Base-by-base conservation (phyloP, 2,113 vertebrate species). In the Hylia prasina region DNA sequence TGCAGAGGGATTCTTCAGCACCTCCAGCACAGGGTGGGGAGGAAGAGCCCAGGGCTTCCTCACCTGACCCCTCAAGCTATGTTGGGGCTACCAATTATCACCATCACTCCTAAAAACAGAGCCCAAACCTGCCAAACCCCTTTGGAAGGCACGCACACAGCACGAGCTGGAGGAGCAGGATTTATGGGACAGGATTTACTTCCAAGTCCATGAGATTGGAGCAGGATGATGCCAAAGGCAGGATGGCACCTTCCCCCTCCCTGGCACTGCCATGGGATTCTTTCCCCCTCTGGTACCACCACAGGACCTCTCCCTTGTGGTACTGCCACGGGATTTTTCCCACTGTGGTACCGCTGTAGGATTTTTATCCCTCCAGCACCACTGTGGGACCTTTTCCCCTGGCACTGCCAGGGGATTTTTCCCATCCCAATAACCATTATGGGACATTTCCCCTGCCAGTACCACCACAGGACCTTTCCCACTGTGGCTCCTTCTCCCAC, bases 111-210 rank as follows among this genome's bases (percentile, higher is more conserved):
- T 2, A 7, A 33, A 60, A n/a, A 0, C 40, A 45, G 40, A 50
- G 30, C 40, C 57, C 82, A 35, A 10, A 68, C 50, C 58, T 22
- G 15, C 30, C 65, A 5, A 61, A 30, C 65, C 77, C 89, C 51
- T 42, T 4, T 0, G 5, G n/a, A 1, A 53, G 25, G 66, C 79
- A 47, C 44, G 11, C 30, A n/a, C 35, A 14, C 42, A 0, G 0
- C 83, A 47, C 31, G 1, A 40, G 94, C 88, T 35, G 95, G 95
- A 97, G 95, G 87, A 96, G 96, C 88, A 45, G 97, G 96, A 77
- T 82, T 64, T 15, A 25, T 28, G 47, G 64, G 31, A 76, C 61
- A 64, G 54, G 92, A 47, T 81, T 89, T 51, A 33, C 78, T 97
- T 92, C 90, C 94, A 89, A 60, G 54, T 11, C 94, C 48, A 21